Percentiles rank a stretch among this genome's conserved stretches.
phyloP scores from a whole-genome alignment of 2,113 vertebrate genomes.

The Scomber colias region DNA sequence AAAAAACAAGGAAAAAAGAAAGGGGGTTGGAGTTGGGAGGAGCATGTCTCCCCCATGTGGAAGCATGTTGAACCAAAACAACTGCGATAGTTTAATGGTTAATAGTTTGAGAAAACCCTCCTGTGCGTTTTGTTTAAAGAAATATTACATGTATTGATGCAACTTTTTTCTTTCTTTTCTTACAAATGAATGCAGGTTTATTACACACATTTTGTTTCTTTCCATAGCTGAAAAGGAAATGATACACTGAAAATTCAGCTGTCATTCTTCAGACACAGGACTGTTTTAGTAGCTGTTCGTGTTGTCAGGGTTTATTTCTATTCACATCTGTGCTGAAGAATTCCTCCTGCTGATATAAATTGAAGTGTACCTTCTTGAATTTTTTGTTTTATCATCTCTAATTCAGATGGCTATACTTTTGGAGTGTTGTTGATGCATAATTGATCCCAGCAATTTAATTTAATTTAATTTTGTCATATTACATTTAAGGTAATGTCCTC shows the following conservation, averaged over 20 bases:
- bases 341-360: no score
- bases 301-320: no score
- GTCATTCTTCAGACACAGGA: no score
- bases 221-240: background rate
- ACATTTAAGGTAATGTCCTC: no score
- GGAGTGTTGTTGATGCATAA: no score
- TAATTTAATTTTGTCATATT: no score
- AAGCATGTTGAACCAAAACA: constrained; percentile 66
- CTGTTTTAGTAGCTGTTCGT: background rate
- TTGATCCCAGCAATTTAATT: no score
- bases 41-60: constrained; percentile 81
- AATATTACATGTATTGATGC: background rate
- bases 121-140: background rate
- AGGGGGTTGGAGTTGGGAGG: constrained; percentile 46
- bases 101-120: background rate
- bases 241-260: background rate
- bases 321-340: no score
- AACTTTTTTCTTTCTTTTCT: background rate
- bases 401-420: no score
- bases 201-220: background rate
- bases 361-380: no score
- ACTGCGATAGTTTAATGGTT: constrained; percentile 7
- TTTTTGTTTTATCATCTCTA: no score
- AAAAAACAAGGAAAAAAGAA: constrained; percentile 19
- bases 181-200: background rate